Evolutionary conservation across 2,797 vertebrate genomes (phyloP).

Genomic region (Lepidocolaptes lacrymiger): DNA sequence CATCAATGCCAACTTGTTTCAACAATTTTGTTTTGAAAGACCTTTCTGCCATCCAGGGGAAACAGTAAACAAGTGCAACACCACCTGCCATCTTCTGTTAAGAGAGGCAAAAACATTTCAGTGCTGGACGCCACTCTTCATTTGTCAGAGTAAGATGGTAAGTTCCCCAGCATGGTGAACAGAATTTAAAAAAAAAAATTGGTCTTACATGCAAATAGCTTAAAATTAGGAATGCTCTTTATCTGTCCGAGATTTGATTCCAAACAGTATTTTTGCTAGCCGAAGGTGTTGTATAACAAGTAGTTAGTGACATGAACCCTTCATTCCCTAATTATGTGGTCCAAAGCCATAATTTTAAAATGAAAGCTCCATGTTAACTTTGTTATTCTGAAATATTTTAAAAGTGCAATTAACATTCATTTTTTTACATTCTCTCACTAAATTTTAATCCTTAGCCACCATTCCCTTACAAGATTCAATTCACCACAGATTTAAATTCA

Average conservation of each 20-base stretch:
- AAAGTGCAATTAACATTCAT: not conserved
- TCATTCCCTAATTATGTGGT: not conserved
- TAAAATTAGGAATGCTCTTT: not conserved
- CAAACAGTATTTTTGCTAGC: not conserved
- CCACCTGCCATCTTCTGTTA: not conserved
- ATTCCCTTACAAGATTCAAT: not conserved
- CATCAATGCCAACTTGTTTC: not conserved
- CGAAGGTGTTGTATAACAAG: not conserved
- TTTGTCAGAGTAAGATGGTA: fast-evolving
- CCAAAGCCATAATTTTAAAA: not conserved
- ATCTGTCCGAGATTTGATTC: not conserved
- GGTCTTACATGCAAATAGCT: not conserved
- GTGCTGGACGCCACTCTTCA: not conserved
- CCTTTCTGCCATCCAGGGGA: not conserved
- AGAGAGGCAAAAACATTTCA: not conserved
- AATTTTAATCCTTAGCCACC: not conserved
- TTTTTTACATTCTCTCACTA: not conserved
- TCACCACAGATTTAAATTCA: not conserved
- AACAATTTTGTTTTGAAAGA: not conserved
- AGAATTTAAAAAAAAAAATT: not conserved
- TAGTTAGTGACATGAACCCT: not conserved
- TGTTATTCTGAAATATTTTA: not conserved
- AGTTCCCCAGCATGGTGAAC: fast-evolving
- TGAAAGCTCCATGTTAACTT: not conserved
- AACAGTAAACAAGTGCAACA: not conserved